Evolutionary conservation across 2,888 invertebrate genomes (phyloP).

Genomic region (Meteorus colon): DNA sequence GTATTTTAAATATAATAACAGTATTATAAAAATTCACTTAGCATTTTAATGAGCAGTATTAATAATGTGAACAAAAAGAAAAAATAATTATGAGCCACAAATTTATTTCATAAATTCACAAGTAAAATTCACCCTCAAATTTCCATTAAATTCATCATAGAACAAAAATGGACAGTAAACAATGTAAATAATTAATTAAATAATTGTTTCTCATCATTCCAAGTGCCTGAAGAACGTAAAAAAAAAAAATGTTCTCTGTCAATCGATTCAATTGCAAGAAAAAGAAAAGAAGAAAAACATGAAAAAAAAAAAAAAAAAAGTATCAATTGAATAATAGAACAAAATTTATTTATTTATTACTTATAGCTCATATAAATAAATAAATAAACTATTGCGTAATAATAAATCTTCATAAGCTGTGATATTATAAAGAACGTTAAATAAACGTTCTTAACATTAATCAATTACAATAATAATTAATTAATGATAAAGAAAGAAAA

Average conservation of each 20-base stretch:
- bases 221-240: too few species aligned
- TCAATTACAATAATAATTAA: not conserved
- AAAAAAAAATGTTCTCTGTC: too few species aligned
- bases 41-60: constrained; percentile 52
- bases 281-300: not conserved
- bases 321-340: not conserved
- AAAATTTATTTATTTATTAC: constrained; percentile 60
- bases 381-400: constrained; percentile 38
- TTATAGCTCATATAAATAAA: constrained; percentile 61
- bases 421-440: constrained; percentile 61
- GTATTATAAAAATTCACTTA: constrained; percentile 62
- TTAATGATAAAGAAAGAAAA: not conserved
- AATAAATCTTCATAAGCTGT: constrained; percentile 66
- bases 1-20: constrained; percentile 60
- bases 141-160: not conserved
- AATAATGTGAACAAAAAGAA: not conserved
- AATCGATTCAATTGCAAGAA: constrained; percentile 2
- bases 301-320: too few species aligned
- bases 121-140: not conserved
- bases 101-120: not conserved
- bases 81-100: not conserved
- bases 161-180: constrained; percentile 21
- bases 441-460: not conserved
- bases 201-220: not conserved
- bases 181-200: constrained; percentile 44